Evolutionary conservation across 2,797 vertebrate genomes (phyloP), one percentile per base, ranked within the genome.

Genomic region (Pempheris klunzingeri): DNA sequence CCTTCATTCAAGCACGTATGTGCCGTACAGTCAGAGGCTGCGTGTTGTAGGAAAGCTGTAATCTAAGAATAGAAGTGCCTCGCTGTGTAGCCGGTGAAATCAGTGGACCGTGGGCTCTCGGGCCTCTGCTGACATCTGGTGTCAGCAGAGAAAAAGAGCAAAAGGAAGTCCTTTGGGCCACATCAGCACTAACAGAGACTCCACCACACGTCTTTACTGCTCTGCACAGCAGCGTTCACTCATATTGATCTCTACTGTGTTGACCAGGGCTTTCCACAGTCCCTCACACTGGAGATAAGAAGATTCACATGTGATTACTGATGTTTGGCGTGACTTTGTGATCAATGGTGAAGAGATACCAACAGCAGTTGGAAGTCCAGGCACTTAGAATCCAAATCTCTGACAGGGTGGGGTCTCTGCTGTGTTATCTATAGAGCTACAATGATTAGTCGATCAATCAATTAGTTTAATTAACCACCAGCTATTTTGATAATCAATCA

Each of bases 61-160:
- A 55, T 73, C 79, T 70, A 77, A 78, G 75, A 78, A 81, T 76
- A 73, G 73, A 71, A 38, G 34, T 58, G 47, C n/a, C 28, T 67
- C 3, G 1, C 41, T 41, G 46, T 74, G 63, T 17, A 18, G 28
- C 50, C 52, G 20, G 60, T 80, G 46, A 74, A 82, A 61, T 52
- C 74, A 28, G 52, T 80, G 77, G 57, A 67, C 60, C n/a, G 28
- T 57, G 34, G 5, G 55, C 55, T 66, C 57, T 50, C 39, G 46
- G 65, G 75, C 63, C 86, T 90, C 36, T 93, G 88, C 92, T 91
- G 90, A 89, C 90, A 87, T 87, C 89, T 92, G 86, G 50, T 87
- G 90, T 86, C 70, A 18, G 75, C 58, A 74, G 38, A 75, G 81
- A 24, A 24, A 50, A 76, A 80, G 13, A 77, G 74, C 72, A 67